Evolutionary conservation across 2,888 invertebrate genomes (phyloP).

Genomic region (Erannis defoliaria): DNA sequence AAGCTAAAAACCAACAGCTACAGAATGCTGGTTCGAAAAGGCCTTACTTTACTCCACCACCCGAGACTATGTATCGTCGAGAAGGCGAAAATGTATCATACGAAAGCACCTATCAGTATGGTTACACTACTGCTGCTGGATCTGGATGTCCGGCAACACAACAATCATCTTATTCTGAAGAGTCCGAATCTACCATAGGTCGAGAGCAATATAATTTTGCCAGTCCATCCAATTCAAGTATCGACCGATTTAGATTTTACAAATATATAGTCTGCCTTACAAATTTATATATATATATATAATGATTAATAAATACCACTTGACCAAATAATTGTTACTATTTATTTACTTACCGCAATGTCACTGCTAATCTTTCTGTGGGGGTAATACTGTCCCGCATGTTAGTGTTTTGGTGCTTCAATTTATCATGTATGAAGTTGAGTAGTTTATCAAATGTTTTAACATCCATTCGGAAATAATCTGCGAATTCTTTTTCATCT

Average conservation of each 20-base stretch:
- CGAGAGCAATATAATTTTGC: conserved; percentile 29
- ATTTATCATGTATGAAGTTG: conserved; percentile 29
- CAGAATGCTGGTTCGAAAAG: no score
- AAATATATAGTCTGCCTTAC: conserved; percentile 9
- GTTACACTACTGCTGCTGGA: conserved; percentile 41
- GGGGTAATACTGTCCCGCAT: conserved; percentile 33
- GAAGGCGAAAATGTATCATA: no score
- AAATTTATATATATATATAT: conserved; percentile 22
- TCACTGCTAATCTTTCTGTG: conserved; percentile 37
- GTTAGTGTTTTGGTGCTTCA: conserved; percentile 37
- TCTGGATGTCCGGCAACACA: neutral
- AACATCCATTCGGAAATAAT: conserved; percentile 39
- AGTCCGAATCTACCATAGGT: conserved; percentile 35
- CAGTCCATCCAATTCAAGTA: conserved; percentile 41
- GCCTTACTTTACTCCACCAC: no score
- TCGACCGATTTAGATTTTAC: conserved; percentile 43
- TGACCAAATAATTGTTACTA: conserved; percentile 33
- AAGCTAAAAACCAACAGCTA: no score
- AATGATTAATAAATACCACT: conserved; percentile 25
- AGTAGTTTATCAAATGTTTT: conserved; percentile 38
- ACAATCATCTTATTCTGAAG: neutral
- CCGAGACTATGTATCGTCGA: no score
- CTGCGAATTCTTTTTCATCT: conserved; percentile 35
- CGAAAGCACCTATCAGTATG: conserved; percentile 32
- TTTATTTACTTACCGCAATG: conserved; percentile 40